A percentile compares a stretch with the other conserved stretches of the same genome.
These are phyloP conservation scores for Conomelus anceps DNA, from an alignment of 2,888 invertebrate species.

Conservation along the genomic window DNA sequence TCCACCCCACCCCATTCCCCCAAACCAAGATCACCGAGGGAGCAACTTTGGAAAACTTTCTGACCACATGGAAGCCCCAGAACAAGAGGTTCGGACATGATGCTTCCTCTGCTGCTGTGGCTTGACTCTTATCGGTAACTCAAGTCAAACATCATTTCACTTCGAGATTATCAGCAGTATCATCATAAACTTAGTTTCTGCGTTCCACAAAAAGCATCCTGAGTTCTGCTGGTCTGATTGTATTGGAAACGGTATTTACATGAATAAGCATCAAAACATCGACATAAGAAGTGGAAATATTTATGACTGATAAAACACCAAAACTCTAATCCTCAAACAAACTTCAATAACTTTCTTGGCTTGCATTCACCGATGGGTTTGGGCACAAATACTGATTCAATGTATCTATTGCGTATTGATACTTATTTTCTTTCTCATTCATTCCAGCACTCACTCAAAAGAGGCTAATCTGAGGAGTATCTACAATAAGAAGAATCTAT, in stretches of 20 bases:
- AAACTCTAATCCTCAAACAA: too few species aligned
- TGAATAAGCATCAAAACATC: not conserved
- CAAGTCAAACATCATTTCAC: not conserved
- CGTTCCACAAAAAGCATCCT: not conserved
- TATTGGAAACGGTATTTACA: too few species aligned
- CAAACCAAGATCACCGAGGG: not conserved
- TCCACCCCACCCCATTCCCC: not conserved
- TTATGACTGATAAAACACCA: too few species aligned
- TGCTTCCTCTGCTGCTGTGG: not conserved
- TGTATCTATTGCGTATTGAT: too few species aligned
- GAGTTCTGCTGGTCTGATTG: not conserved
- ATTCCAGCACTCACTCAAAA: too few species aligned
- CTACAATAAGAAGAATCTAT: too few species aligned
- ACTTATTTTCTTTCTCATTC: too few species aligned
- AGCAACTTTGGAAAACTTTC: constrained; percentile 1
- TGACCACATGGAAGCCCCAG: constrained; percentile 12
- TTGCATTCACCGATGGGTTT: too few species aligned
- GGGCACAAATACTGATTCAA: too few species aligned
- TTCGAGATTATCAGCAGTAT: not conserved
- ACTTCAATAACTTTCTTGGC: too few species aligned
- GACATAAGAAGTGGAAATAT: too few species aligned
- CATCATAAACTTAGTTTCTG: not conserved
- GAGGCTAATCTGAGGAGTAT: too few species aligned
- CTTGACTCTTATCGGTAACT: not conserved
- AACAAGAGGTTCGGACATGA: constrained; percentile 7